Evolutionary conservation across 2,797 vertebrate genomes (phyloP), one percentile per base, ranked within the genome.

Genomic region (Urosaurus nigricauda): DNA sequence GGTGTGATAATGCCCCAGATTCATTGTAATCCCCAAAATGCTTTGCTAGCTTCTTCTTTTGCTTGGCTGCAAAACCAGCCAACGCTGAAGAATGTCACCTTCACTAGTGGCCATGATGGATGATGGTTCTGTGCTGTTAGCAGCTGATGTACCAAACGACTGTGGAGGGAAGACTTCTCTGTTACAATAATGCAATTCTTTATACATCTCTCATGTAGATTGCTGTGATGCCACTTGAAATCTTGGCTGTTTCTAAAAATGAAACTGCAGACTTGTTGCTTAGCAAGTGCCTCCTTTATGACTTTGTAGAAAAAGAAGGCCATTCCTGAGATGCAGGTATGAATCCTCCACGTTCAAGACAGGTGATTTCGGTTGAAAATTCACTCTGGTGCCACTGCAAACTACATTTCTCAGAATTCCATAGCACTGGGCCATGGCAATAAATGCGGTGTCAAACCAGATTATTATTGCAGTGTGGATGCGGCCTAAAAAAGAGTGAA

Each of bases 51-150:
- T 56, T 56, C 53, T 26, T 6, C 43, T 26, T 58, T 63, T 53
- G n/a, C 4, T 13, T 35, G n/a, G 65, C 35, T 79, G 83, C 43
- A 90, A 84, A 89, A n/a, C 9, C 74, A 85, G 70, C 60, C 88
- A 71, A 35, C 65, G 85, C 81, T 24, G 58, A 21, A 79, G 85
- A 82, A 81, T 8, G 29, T n/a, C 86, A 92, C 90, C 87, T 87
- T 65, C 58, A 26, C 35, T 53, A 51, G 71, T 9, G 58, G 58
- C 58, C n/a, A 0, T 21, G 78, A 84, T 5, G 63, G 71, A 91
- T 89, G 26, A 13, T 51, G 32, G 2, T 90, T 8, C 87, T 88
- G 82, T 71, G 80, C 17, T 86, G 84, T 85, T 47, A 90, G 43
- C 68, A 60, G 75, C 4, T 53, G 71, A 53, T 32, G 90, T 89